A percentile compares a stretch with the other conserved stretches of the same genome.
phyloP scores from a whole-genome alignment of 2,888 invertebrate genomes.

The Rutpela maculata region DNA sequence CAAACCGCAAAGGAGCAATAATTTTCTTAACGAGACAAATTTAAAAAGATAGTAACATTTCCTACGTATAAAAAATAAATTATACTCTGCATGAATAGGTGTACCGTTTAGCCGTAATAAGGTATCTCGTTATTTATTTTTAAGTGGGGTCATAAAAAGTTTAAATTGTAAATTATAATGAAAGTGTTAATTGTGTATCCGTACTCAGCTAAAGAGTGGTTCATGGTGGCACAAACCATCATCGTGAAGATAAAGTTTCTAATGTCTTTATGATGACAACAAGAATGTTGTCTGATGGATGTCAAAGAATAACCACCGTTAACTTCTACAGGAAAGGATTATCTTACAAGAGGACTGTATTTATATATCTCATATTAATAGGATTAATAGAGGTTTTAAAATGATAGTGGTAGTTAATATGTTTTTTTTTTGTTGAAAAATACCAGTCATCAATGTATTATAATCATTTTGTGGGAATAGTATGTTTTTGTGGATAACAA shows the following conservation, averaged over 20 bases:
- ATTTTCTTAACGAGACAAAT: neutral
- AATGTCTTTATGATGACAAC: conserved; percentile 32
- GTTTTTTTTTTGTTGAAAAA: neutral
- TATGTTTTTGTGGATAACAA: too few relatives aligned
- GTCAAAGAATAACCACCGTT: conserved; percentile 39
- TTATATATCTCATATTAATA: conserved; percentile 15
- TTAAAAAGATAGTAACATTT: neutral
- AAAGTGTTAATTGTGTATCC: conserved; percentile 24
- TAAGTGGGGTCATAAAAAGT: conserved; percentile 23
- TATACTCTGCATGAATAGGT: neutral
- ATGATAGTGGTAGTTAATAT: neutral
- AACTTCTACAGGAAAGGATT: conserved; percentile 32
- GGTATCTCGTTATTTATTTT: conserved; percentile 15
- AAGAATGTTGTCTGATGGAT: conserved; percentile 40
- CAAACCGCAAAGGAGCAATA: neutral
- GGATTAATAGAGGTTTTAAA: conserved; percentile 25
- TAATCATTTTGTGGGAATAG: neutral
- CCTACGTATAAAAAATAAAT: conserved; percentile 1
- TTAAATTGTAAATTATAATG: conserved; percentile 12
- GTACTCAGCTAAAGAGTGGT: conserved; percentile 1
- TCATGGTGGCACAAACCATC: conserved; percentile 36
- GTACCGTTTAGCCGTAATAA: conserved; percentile 1
- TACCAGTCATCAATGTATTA: neutral
- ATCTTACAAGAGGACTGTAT: conserved; percentile 12
- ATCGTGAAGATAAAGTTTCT: conserved; percentile 39